Conservation (phyloP, 2,888 invertebrate species). For the Isoperla grammatica region DNA sequence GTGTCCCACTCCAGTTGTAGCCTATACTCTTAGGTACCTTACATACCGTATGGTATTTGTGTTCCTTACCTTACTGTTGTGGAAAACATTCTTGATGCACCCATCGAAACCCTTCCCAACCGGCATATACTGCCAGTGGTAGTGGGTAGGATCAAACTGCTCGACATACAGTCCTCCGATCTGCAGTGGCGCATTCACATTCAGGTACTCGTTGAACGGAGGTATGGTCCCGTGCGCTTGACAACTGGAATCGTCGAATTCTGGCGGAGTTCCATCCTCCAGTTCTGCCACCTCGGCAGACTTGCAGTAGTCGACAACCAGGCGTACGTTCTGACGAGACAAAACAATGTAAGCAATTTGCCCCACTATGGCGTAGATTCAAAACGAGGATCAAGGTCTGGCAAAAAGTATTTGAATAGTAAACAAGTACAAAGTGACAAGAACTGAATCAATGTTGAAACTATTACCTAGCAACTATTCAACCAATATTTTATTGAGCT, state of each 20-base stretch:
- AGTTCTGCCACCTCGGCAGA: conserved; percentile 82
- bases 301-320: conserved; percentile 91
- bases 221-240: conserved; percentile 86
- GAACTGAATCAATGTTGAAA: too few relatives aligned
- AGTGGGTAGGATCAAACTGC: conserved; percentile 82
- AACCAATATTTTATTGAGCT: neutral
- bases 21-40: too few relatives aligned
- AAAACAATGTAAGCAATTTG: too few relatives aligned
- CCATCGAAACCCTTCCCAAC: conserved; percentile 90
- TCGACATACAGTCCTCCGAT: conserved; percentile 89
- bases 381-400: too few relatives aligned
- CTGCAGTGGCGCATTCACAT: conserved; percentile 92
- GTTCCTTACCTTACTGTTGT: conserved; percentile 74
- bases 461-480: neutral
- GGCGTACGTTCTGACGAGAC: conserved; percentile 61
- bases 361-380: too few relatives aligned
- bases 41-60: too few relatives aligned
- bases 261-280: conserved; percentile 83
- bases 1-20: too few relatives aligned
- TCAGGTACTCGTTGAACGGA: conserved; percentile 92
- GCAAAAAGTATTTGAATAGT: too few relatives aligned
- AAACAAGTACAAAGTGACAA: too few relatives aligned
- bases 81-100: conserved; percentile 91
- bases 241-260: conserved; percentile 84
- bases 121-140: conserved; percentile 88